Percentiles rank a stretch among this genome's conserved stretches.
Evolutionary conservation across 2,113 vertebrate genomes (phyloP).

Genomic region (Ochotona princeps): DNA sequence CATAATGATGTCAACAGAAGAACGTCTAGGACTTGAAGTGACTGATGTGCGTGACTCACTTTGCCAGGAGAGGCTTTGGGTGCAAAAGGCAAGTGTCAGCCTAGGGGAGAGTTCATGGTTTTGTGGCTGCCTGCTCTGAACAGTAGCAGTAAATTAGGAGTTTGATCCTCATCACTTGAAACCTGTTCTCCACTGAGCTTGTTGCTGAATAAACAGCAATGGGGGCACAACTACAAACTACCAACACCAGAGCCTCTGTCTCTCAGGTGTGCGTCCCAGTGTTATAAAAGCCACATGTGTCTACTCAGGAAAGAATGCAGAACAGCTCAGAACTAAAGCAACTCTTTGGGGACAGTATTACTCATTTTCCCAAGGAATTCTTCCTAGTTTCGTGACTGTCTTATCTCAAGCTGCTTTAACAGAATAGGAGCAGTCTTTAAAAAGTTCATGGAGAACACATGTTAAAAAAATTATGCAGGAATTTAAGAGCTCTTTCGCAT

Average conservation of each 20-base stretch:
- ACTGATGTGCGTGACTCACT: background rate
- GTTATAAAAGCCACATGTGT: background rate
- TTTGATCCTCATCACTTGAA: conserved; percentile 23
- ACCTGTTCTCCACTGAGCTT: background rate
- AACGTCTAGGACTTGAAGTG: background rate
- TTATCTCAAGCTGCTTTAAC: background rate
- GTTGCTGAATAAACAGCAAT: background rate
- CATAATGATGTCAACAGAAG: background rate
- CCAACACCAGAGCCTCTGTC: background rate
- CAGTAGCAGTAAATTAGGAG: conserved; percentile 52
- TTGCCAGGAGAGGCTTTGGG: background rate
- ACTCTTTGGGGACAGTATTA: background rate
- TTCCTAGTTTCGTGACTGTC: background rate
- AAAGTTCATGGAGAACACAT: no score
- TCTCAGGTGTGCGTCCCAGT: background rate
- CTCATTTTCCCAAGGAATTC: background rate
- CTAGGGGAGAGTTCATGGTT: background rate
- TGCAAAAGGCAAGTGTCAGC: background rate
- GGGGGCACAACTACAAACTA: background rate
- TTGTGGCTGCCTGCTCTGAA: conserved; percentile 38
- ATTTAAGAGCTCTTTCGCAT: no score
- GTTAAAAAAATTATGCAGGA: no score
- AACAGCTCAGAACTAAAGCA: background rate
- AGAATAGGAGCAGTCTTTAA: background rate
- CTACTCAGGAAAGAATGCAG: background rate